Evolutionary conservation across 2,888 invertebrate species (phyloP).

Genomic region (Ceramica pisi): DNA sequence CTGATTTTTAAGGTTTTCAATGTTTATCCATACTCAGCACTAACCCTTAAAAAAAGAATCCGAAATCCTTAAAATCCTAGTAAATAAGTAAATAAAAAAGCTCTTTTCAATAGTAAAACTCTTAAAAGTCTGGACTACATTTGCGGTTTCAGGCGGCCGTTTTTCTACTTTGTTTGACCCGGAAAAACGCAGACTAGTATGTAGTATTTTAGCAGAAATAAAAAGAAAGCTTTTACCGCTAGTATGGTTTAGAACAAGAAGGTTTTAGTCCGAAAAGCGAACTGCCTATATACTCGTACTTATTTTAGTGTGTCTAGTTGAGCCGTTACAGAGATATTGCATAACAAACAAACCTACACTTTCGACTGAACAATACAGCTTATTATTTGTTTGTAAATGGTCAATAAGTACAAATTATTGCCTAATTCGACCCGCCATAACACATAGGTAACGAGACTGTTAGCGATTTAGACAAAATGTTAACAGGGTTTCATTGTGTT

Average conservation of each 20-base stretch:
- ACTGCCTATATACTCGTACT: too few species aligned
- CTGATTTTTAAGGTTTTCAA: too few species aligned
- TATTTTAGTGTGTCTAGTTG: neutral
- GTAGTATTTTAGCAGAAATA: conserved; percentile 14
- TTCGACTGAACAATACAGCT: conserved; percentile 35
- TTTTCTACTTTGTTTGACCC: conserved; percentile 18
- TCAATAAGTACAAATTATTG: conserved; percentile 36
- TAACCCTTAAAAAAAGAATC: too few species aligned
- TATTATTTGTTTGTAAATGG: conserved; percentile 30
- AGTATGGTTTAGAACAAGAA: neutral
- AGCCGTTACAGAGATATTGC: conserved; percentile 11
- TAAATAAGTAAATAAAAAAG: too few species aligned
- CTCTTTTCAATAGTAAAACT: conserved; percentile 17
- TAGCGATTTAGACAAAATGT: conserved; percentile 12
- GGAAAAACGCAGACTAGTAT: neutral
- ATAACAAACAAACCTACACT: conserved; percentile 36
- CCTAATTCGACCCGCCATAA: conserved; percentile 44
- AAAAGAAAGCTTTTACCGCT: conserved; percentile 19
- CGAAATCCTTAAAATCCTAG: too few species aligned
- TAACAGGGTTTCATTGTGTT: conserved; percentile 19
- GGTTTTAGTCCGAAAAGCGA: neutral
- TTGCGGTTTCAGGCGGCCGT: conserved; percentile 34
- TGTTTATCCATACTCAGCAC: neutral
- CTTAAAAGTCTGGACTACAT: conserved; percentile 22
- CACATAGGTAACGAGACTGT: conserved; percentile 1